Evolutionary conservation across 2,888 invertebrate species (phyloP), one percentile per base, ranked within the genome.

Genomic region (Syrista parreyssii): DNA sequence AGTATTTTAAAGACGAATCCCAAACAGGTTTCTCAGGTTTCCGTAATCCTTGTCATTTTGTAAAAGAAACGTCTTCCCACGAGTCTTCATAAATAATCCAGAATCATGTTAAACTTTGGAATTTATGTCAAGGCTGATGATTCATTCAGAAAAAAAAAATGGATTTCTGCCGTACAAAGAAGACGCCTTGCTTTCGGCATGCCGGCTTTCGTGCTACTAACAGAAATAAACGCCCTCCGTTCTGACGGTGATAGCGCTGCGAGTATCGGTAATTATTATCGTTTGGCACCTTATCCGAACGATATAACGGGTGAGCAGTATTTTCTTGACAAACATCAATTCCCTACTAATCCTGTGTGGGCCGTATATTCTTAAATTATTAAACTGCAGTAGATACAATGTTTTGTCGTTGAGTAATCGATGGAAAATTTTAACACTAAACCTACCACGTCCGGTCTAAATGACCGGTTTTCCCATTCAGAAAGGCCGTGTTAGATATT

Each of bases 201-300:
- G 84, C 86, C 83, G 84, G 84, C 83, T 87, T 84, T 85, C 78
- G 80, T 83, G 85, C 82, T 82, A 89, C 89, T 89, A 84, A 75
- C 74, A 75, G 75, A 75, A 80, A 78, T 74, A 36, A 73, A 36
- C 73, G 31, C 35, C 68, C 74, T 32, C 35, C 34, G 68, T 35
- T 71, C 31, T 33, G 76, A 73, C 83, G 85, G 81, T 82, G 84
- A 81, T 75, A 80, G 77, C 74, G 78, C n/a, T 83, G 82, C 84
- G 85, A 85, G 84, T 85, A 86, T 87, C 84, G 84, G 85, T 84
- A 89, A 88, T 89, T 89, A 89, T 88, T 87, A 88, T 88, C 89
- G 84, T 87, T 89, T 87, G 84, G 80, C 87, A 87, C 87, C 86
- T 89, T 86, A 84, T 86, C 83, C 83, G 78, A 77, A 76, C 74